These are phyloP conservation scores for Volucella bombylans DNA, from an alignment of 2,888 invertebrate species.

Conservation along the genomic window DNA sequence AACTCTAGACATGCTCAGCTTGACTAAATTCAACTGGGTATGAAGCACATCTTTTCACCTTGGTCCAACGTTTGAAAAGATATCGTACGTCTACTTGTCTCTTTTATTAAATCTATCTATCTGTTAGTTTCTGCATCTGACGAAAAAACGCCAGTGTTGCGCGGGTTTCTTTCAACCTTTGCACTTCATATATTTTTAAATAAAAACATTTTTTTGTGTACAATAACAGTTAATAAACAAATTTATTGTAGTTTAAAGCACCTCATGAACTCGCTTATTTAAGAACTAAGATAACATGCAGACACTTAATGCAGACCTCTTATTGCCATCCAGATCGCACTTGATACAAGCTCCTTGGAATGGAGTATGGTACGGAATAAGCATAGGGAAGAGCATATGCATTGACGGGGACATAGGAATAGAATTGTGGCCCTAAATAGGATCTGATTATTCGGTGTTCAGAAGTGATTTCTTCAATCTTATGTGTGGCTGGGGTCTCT, in stretches of 20 bases:
- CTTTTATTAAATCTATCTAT: too few species aligned
- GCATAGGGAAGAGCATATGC: not conserved
- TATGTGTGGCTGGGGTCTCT: too few species aligned
- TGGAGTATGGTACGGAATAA: not conserved
- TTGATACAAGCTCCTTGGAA: slow-evolving; percentile 7
- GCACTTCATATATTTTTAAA: too few species aligned
- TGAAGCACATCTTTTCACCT: too few species aligned
- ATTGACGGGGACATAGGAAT: not conserved
- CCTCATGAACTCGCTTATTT: not conserved
- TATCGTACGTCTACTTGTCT: too few species aligned
- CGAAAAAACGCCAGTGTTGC: too few species aligned
- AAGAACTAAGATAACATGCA: not conserved
- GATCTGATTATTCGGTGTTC: not conserved
- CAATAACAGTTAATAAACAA: not conserved
- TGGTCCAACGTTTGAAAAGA: too few species aligned
- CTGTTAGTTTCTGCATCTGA: too few species aligned
- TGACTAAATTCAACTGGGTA: too few species aligned
- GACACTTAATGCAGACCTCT: not conserved
- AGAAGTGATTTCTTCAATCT: not conserved
- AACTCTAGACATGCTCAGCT: too few species aligned
- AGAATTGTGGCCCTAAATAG: not conserved
- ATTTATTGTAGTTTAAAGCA: not conserved
- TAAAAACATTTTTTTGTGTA: too few species aligned
- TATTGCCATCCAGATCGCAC: not conserved
- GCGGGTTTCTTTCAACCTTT: too few species aligned